These are phyloP conservation scores for Dreissena polymorpha DNA, from an alignment of 1,140 invertebrate genomes.

Conservation along the genomic window DNA sequence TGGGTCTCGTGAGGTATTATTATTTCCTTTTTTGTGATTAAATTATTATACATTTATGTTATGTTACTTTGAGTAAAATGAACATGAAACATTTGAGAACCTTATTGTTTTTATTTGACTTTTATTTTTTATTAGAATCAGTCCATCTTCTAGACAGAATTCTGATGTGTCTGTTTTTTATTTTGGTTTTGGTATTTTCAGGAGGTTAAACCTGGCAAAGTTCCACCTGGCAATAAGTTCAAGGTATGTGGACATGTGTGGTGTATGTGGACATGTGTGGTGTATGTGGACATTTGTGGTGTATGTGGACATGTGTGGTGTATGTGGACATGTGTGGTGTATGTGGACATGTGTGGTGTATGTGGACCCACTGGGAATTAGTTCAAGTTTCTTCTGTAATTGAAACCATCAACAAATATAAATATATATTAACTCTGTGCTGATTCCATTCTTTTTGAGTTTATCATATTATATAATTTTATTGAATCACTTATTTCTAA, in stretches of 20 bases:
- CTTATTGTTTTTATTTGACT: background rate
- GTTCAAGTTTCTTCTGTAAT: too few species aligned
- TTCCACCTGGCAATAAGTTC: background rate
- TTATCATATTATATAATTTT: too few species aligned
- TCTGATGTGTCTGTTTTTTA: slow-evolving; percentile 18
- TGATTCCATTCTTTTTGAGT: too few species aligned
- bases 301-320: background rate
- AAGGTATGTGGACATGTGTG: too few species aligned
- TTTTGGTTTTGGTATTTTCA: background rate
- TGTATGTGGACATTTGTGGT: background rate
- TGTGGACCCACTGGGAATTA: too few species aligned
- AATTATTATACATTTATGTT: too few species aligned
- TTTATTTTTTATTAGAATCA: background rate
- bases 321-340: background rate
- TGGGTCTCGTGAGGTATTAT: slow-evolving; percentile 82
- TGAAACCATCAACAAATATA: too few species aligned
- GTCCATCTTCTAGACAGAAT: slow-evolving; percentile 20
- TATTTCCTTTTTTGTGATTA: background rate
- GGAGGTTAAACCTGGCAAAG: background rate
- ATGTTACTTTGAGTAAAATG: too few species aligned
- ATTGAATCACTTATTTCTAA: too few species aligned
- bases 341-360: background rate
- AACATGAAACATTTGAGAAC: too few species aligned
- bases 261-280: background rate
- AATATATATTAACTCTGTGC: too few species aligned